These are phyloP conservation scores for Monopis laevigella DNA, from an alignment of 2,888 invertebrate species.

Conservation along the genomic window DNA sequence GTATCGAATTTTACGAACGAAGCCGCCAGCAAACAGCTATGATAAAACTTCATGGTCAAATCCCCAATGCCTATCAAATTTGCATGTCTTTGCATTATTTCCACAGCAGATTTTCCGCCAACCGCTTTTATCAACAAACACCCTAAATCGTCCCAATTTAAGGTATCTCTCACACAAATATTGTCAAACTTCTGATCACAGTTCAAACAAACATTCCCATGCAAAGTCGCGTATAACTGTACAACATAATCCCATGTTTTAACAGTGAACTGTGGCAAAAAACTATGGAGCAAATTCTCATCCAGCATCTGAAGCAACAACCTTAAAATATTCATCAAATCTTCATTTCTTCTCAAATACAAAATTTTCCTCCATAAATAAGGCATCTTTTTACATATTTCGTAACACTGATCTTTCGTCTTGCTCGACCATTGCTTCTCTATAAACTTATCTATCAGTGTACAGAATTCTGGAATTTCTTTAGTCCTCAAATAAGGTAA, in stretches of 20 bases:
- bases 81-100: constrained; percentile 65
- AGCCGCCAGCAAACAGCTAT: constrained; percentile 59
- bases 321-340: constrained; percentile 59
- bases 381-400: constrained; percentile 68
- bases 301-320: constrained; percentile 71
- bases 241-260: constrained; percentile 69
- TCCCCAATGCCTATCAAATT: constrained; percentile 62
- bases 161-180: constrained; percentile 50
- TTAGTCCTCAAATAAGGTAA: constrained; percentile 54
- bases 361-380: constrained; percentile 71
- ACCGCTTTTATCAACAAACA: constrained; percentile 68
- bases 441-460: constrained; percentile 66
- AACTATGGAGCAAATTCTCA: constrained; percentile 58
- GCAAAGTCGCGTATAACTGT: constrained; percentile 63
- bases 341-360: constrained; percentile 51
- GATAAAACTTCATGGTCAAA: constrained; percentile 71
- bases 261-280: constrained; percentile 62
- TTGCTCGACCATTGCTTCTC: constrained; percentile 54
- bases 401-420: constrained; percentile 51
- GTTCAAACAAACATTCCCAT: constrained; percentile 68
- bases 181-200: constrained; percentile 62
- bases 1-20: constrained; percentile 51
- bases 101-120: constrained; percentile 65
- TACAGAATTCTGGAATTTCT: constrained; percentile 54
- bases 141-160: constrained; percentile 70